Base-by-base conservation (phyloP, 2,888 invertebrate genomes). In the Ochropleura leucogaster region DNA sequence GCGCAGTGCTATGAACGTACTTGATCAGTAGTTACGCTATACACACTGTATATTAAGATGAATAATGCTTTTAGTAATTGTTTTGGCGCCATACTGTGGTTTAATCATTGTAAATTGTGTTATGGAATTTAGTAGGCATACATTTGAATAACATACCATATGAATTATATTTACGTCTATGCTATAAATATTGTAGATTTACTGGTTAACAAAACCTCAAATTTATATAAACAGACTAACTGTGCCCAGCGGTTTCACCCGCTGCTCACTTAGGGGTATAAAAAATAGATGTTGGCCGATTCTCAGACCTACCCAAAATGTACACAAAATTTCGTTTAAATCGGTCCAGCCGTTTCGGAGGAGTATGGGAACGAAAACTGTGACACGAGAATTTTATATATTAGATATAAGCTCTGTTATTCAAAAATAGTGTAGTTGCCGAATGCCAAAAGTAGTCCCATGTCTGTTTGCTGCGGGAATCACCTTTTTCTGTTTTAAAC, bases 1-100 rank as follows among this genome's bases (percentile, higher is more conserved):
- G 88, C 88, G 85, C 82, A 84, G 85, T 75, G 80, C 73, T 65
- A 85, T 68, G 80, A 85, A 84, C 85, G 85, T 86, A 88, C 82
- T 87, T 88, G 87, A 87, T 87, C 85, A 87, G 74, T 85, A 75
- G 81, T 80, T 80, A 85, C 83, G 82, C 84, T 85, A 82, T 78
- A 84, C 82, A 85, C 82, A 65, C 73, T 72, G 68, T 85, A 72
- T 86, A 82, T 84, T 83, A 64, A 69, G 62, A 85, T 86, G 84
- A 85, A 71, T 82, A 83, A 86, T 85, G 80, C 75, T 77, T 74
- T 79, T 82, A 85, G 84, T 84, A 86, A 86, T 66, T 81, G 77
- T 77, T 77, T 81, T 46, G 55, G 46, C 68, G 62, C 40, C 51
- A 51, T 66, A 59, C 60, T 80, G 80, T 51, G 80, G 83, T 74